phyloP scores from a whole-genome alignment of 2,888 invertebrate species.

The Lutraria lutraria region DNA sequence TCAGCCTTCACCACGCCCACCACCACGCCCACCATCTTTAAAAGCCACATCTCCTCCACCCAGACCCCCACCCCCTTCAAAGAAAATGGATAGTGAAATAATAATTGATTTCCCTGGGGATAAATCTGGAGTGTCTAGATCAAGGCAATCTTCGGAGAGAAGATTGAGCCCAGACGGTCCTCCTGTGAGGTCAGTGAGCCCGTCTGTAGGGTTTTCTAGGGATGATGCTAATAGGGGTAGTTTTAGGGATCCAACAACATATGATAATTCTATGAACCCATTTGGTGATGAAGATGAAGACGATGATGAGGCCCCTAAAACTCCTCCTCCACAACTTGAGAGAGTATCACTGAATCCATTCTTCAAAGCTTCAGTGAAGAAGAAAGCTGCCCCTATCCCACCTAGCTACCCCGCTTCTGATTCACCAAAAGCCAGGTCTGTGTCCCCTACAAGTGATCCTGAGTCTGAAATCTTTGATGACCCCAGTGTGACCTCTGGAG shows the following conservation, averaged over 20 bases:
- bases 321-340: slow-evolving; percentile 41
- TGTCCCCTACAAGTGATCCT: slow-evolving; percentile 37
- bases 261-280: slow-evolving; percentile 62
- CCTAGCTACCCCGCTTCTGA: slow-evolving; percentile 40
- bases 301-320: slow-evolving; percentile 43
- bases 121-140: slow-evolving; percentile 17
- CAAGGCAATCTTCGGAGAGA: slow-evolving; percentile 31
- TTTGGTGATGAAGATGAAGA: slow-evolving; percentile 69
- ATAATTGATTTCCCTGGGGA: slow-evolving; percentile 52
- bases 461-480: slow-evolving; percentile 48
- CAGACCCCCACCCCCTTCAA: slow-evolving; percentile 60
- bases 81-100: slow-evolving; percentile 52
- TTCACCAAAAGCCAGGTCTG: background rate
- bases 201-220: slow-evolving; percentile 32
- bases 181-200: background rate
- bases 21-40: slow-evolving; percentile 61
- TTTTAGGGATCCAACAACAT: slow-evolving; percentile 58
- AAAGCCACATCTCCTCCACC: slow-evolving; percentile 52
- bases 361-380: slow-evolving; percentile 61
- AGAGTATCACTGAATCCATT: slow-evolving; percentile 64
- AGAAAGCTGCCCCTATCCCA: slow-evolving; percentile 61
- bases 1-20: slow-evolving; percentile 66
- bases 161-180: slow-evolving; percentile 23
- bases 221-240: slow-evolving; percentile 50
- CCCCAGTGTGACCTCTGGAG: slow-evolving; percentile 68